Percentiles rank a stretch among this genome's conserved stretches.
Conservation (phyloP, 2,888 invertebrate species). For the Alentia gelatinosa region DNA sequence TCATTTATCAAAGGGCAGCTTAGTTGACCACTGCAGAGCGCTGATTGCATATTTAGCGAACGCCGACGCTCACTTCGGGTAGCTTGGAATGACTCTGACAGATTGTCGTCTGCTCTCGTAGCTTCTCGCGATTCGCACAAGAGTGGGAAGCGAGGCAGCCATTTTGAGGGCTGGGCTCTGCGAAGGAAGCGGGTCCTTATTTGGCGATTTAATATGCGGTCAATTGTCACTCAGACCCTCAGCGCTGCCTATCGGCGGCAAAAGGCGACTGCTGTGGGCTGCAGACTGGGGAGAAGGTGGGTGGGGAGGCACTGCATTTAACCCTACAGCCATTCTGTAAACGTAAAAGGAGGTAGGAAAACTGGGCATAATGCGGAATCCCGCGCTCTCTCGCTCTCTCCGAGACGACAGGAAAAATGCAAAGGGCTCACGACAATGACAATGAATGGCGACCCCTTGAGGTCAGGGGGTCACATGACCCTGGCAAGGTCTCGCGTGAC, state of each 20-base stretch:
- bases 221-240: not conserved
- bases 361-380: not conserved
- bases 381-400: not conserved
- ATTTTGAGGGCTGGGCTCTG: not conserved
- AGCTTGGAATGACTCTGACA: too few species aligned
- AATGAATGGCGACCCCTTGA: slow-evolving; percentile 25
- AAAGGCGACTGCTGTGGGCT: too few species aligned
- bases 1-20: not conserved
- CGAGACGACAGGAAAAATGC: slow-evolving; percentile 20
- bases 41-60: not conserved
- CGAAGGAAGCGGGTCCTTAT: not conserved
- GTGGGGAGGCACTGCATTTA: not conserved
- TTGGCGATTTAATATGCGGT: not conserved
- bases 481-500: slow-evolving; percentile 41
- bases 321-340: not conserved
- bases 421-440: not conserved
- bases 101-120: too few species aligned
- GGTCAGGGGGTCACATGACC: slow-evolving; percentile 37
- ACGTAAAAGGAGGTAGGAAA: not conserved
- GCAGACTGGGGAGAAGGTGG: too few species aligned
- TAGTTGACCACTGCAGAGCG: not conserved
- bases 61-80: too few species aligned
- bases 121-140: too few species aligned
- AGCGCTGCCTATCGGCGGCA: not conserved
- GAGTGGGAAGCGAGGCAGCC: not conserved